Evolutionary conservation across 35 echinoderm and acorn worm species (phyloP).

Genomic region (Heliocidaris erythrogramma): DNA sequence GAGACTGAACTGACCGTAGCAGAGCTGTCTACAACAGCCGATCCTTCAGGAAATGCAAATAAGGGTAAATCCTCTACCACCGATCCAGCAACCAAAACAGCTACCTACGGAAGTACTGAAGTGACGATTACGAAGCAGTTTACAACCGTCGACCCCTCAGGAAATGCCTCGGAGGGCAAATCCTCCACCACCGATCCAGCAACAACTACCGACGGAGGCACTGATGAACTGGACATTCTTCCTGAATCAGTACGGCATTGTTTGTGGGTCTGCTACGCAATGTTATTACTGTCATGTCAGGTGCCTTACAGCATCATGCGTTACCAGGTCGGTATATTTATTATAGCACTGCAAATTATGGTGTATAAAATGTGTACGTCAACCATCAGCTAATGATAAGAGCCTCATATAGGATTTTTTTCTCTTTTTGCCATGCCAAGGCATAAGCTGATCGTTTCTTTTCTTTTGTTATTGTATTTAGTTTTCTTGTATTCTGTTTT

Average conservation of each 20-base stretch:
- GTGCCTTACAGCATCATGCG: slow-evolving; percentile 8
- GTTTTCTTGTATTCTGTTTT: no score
- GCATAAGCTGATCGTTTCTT: no score
- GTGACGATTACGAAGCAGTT: neutral
- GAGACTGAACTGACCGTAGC: no score
- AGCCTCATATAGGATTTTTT: no score
- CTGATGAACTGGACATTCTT: neutral
- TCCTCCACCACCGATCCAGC: neutral
- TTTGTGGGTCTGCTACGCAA: neutral
- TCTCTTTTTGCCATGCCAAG: no score
- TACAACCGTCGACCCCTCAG: neutral
- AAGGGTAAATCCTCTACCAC: neutral
- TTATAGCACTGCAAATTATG: no score
- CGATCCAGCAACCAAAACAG: neutral
- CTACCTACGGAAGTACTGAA: neutral
- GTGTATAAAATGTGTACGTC: no score
- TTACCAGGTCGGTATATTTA: neutral
- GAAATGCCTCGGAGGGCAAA: neutral
- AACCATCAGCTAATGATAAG: no score
- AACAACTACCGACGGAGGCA: neutral
- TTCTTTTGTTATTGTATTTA: no score
- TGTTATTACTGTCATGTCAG: neutral
- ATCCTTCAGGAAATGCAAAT: neutral
- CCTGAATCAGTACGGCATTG: neutral
- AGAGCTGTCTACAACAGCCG: neutral